Conservation (phyloP, 2,888 invertebrate species). For the Tipula lateralis region DNA sequence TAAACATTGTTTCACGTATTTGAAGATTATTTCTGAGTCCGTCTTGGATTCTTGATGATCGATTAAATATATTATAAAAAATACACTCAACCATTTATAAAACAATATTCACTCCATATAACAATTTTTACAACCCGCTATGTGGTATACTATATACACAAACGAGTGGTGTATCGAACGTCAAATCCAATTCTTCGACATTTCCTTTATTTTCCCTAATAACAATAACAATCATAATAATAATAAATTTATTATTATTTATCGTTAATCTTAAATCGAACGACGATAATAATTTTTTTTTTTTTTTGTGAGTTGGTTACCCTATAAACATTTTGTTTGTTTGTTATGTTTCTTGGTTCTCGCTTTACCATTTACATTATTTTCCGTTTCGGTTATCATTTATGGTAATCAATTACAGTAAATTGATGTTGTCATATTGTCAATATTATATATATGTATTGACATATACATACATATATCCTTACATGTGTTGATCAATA, state of each 20-base stretch:
- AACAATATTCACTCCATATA: no score
- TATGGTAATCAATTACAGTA: constrained; percentile 5
- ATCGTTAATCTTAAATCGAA: constrained; percentile 15
- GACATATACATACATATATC: background rate
- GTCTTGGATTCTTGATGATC: no score
- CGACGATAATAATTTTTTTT: background rate
- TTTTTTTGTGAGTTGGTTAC: background rate
- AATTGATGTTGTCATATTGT: constrained; percentile 19
- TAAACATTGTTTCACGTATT: no score
- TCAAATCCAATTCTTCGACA: background rate
- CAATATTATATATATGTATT: constrained; percentile 24
- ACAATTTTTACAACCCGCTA: no score
- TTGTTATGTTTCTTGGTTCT: background rate
- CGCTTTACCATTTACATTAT: background rate
- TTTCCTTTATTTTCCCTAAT: background rate
- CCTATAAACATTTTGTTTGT: background rate
- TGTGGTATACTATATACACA: no score
- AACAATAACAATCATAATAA: constrained; percentile 24
- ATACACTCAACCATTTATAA: no score
- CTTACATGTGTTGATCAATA: background rate
- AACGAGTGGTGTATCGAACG: background rate
- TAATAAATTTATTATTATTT: background rate
- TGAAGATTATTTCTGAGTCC: no score
- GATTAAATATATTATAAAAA: no score
- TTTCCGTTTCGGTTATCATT: constrained; percentile 11